Evolutionary conservation across 2,113 vertebrate species (phyloP).

Genomic region (Siniperca knerii): DNA sequence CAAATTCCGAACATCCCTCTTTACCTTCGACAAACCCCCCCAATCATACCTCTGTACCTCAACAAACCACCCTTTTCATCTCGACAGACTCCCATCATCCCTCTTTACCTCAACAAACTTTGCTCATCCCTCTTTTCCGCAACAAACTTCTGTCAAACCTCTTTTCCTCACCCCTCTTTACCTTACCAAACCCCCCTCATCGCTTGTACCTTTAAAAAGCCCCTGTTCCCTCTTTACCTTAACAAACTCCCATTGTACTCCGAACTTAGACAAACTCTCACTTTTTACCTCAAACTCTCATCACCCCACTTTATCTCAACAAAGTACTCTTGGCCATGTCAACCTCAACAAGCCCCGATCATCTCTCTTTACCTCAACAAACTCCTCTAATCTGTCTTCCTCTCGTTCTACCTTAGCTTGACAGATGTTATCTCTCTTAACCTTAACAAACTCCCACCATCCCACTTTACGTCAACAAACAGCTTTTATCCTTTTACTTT

Average conservation of each 20-base stretch:
- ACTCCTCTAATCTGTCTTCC: neutral
- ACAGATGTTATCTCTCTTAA: too few species aligned
- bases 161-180: too few species aligned
- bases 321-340: too few species aligned
- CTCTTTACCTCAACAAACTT: neutral
- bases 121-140: too few species aligned
- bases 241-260: neutral
- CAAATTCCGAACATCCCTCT: neutral
- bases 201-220: too few species aligned
- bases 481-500: neutral
- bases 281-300: neutral
- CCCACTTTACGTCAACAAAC: slow-evolving; percentile 79
- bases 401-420: slow-evolving; percentile 13
- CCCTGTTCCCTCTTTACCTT: too few species aligned
- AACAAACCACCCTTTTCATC: slow-evolving; percentile 1
- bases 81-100: neutral
- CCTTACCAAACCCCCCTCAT: neutral
- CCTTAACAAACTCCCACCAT: neutral
- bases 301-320: too few species aligned
- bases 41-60: too few species aligned
- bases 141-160: too few species aligned
- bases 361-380: neutral
- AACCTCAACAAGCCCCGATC: too few species aligned
- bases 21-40: too few species aligned
- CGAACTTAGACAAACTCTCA: neutral